Evolutionary conservation across 2,113 vertebrate species (phyloP).

Genomic region (Tragelaphus buxtoni): DNA sequence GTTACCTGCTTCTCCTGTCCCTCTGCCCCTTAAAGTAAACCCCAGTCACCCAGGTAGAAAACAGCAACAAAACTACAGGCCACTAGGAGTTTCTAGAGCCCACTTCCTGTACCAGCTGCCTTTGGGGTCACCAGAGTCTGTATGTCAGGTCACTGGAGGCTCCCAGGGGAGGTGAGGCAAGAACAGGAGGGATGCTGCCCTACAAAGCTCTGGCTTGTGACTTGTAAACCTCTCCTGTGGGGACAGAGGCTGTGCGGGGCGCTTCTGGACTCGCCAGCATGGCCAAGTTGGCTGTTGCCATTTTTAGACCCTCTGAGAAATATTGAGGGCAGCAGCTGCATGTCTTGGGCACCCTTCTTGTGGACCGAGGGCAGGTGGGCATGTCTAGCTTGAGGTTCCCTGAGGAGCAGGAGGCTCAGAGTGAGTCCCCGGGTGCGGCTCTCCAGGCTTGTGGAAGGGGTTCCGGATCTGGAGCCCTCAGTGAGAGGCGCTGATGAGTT

Average conservation of each 20-base stretch:
- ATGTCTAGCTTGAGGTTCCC: not conserved
- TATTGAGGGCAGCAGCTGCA: not conserved
- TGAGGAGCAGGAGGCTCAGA: not conserved
- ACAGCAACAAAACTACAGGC: not conserved
- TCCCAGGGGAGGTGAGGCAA: not conserved
- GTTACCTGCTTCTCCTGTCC: not conserved
- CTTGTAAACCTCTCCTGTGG: not conserved
- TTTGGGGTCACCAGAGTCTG: not conserved
- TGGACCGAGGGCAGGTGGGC: not conserved
- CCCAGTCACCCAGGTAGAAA: not conserved
- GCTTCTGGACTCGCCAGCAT: rapidly evolving
- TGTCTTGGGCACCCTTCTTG: not conserved
- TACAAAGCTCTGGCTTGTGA: not conserved
- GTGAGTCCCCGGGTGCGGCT: not conserved
- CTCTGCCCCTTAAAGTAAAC: not conserved
- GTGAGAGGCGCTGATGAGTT: not conserved
- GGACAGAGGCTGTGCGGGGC: not conserved
- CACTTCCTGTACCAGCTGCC: not conserved
- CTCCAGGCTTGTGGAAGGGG: not conserved
- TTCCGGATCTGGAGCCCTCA: not conserved
- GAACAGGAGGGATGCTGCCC: not conserved
- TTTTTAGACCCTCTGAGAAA: not conserved
- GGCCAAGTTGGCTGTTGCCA: not conserved
- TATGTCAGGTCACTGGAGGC: not conserved
- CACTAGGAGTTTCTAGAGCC: not conserved